Evolutionary conservation across 2,888 invertebrate genomes (phyloP).

Genomic region (Torymus tubicola): DNA sequence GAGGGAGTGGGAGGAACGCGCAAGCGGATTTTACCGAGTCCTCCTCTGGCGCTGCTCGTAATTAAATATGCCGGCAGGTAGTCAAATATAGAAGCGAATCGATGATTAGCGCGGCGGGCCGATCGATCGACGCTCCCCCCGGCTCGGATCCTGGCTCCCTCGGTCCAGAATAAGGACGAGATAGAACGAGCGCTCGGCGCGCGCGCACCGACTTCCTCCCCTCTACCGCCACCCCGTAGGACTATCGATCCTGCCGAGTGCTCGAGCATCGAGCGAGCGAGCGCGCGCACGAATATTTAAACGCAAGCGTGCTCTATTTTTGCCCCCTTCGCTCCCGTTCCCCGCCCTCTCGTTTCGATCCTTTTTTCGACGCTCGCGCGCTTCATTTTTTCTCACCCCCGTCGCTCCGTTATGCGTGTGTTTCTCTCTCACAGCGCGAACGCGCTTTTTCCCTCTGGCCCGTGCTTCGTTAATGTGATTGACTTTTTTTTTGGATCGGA

Average conservation of each 20-base stretch:
- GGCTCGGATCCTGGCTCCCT: neutral
- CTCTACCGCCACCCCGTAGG: constrained; percentile 26
- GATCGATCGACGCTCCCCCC: constrained; percentile 51
- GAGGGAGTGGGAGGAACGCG: too few relatives aligned
- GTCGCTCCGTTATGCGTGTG: constrained; percentile 5
- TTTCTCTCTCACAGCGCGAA: neutral
- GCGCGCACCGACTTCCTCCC: constrained; percentile 1
- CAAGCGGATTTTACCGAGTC: constrained; percentile 16
- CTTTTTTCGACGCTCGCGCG: constrained; percentile 48
- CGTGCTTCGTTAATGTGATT: constrained; percentile 31
- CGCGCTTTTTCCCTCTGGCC: constrained; percentile 38
- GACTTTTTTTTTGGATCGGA: constrained; percentile 22
- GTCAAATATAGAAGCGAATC: constrained; percentile 61
- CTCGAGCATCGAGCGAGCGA: constrained; percentile 37
- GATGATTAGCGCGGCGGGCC: constrained; percentile 52
- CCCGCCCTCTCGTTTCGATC: constrained; percentile 40
- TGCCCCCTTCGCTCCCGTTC: constrained; percentile 34
- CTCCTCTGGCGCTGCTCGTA: constrained; percentile 43
- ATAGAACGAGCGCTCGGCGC: neutral
- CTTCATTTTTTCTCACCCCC: constrained; percentile 22
- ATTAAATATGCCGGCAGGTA: constrained; percentile 58
- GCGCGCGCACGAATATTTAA: constrained; percentile 57
- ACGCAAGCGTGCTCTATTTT: constrained; percentile 56
- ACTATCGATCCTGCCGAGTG: constrained; percentile 55
- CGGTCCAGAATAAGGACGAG: constrained; percentile 44